Base-by-base conservation (phyloP, 2,888 invertebrate species). In the Cyclophora albipunctata region DNA sequence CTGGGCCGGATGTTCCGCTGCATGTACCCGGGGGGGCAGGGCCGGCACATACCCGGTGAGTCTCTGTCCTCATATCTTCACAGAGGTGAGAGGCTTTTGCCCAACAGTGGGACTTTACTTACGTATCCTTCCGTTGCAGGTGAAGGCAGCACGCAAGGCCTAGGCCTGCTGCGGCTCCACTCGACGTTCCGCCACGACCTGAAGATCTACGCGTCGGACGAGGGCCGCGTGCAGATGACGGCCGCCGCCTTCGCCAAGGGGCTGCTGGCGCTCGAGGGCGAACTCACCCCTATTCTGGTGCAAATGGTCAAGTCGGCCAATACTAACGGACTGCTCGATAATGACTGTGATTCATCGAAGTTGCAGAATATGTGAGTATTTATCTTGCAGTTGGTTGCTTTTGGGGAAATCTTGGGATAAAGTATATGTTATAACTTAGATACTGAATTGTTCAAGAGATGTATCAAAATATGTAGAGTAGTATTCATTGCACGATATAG, bases 281-380 rank as follows among this genome's bases (percentile, higher is more conserved):
- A 99, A 82, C 90, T 99, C 42, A 98, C 99, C 0, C 99, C 99
- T 0, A 99, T 99, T 75, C 87, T 99, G 45, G 99, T 99, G 47
- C 99, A 99, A 85, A 99, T 99, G 99, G 99, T 99, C 41, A 99
- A 99, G 79, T 98, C 98, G 59, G 99, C 99, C 34, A 99, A 99
- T 73, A 99, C 99, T 0, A 99, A 99, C 89, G 99, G 99, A 62
- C 73, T 99, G 42, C 86, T 99, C 45, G 99, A 99, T 75, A 99
- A 99, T 71, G 99, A 99, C 78, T 98, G 98, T 73, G 98, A 99
- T 78, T 97, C 97, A 7, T 96, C 96, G 71, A 97, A 97, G 83
- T 96, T 95, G 77, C 97, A 97, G 78, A 96, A 96, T 77, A 95
- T 96, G 96, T 96, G 78, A 91, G 94, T 90, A n/a, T 40, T 35